phyloP scores from a whole-genome alignment of 2,888 invertebrate species.

The Theretra japonica region DNA sequence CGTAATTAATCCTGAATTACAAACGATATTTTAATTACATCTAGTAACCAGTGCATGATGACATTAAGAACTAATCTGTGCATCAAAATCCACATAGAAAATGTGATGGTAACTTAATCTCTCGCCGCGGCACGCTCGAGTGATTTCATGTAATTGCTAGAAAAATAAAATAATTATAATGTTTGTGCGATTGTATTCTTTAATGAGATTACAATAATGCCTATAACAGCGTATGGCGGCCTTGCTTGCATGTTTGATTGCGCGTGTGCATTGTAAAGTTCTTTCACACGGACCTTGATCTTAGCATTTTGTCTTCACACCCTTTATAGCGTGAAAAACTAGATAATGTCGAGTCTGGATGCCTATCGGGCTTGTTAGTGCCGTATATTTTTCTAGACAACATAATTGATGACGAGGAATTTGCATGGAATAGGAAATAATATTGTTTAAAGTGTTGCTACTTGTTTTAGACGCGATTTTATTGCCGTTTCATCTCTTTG shows the following conservation, averaged over 20 bases:
- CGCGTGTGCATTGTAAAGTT: constrained; percentile 20
- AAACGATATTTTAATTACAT: constrained; percentile 33
- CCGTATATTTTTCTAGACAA: constrained; percentile 18
- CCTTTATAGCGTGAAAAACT: constrained; percentile 19
- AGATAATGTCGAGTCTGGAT: constrained; percentile 3
- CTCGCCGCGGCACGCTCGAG: constrained; percentile 21
- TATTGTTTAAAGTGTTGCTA: not conserved
- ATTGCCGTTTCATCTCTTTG: not conserved
- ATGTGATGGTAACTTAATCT: constrained; percentile 30
- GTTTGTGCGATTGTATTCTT: constrained; percentile 16
- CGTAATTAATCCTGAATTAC: constrained; percentile 14
- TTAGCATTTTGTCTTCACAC: constrained; percentile 16
- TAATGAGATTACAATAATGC: constrained; percentile 4
- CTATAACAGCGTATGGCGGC: too few species aligned
- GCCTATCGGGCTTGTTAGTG: constrained; percentile 3
- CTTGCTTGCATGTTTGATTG: constrained; percentile 6
- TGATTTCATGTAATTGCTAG: constrained; percentile 31
- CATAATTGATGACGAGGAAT: constrained; percentile 5
- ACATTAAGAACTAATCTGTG: constrained; percentile 30
- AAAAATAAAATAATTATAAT: constrained; percentile 27
- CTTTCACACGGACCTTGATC: constrained; percentile 15
- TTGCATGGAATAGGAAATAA: not conserved
- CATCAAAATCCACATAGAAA: constrained; percentile 32
- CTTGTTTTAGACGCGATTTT: not conserved
- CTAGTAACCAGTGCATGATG: constrained; percentile 31